Percentiles rank a stretch among this genome's conserved stretches.
Evolutionary conservation across 2,113 vertebrate species (phyloP).

Genomic region (Saguinus midas): DNA sequence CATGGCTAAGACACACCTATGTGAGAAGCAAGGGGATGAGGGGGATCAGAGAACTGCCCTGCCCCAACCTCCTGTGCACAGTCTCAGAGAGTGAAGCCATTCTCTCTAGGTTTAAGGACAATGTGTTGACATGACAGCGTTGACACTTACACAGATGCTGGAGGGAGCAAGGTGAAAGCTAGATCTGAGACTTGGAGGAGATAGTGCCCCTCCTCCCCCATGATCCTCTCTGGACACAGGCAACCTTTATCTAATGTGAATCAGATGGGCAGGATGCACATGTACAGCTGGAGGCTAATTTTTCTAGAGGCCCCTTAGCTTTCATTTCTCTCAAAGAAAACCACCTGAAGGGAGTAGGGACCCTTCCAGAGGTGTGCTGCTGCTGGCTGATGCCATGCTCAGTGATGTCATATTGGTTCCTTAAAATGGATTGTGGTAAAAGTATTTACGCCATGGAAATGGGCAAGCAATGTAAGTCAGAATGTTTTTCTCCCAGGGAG

Average conservation of each 20-base stretch:
- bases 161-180: background rate
- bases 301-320: background rate
- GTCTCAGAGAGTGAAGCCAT: background rate
- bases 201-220: background rate
- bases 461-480: background rate
- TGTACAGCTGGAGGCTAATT: background rate
- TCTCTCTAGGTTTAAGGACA: background rate
- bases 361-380: background rate
- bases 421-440: background rate
- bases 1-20: background rate
- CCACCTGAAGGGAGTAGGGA: rapidly evolving
- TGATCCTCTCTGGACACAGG: background rate
- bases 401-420: rapidly evolving
- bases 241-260: background rate
- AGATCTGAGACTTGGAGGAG: background rate
- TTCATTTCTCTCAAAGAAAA: background rate
- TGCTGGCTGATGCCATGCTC: rapidly evolving
- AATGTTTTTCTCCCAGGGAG: background rate
- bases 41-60: background rate
- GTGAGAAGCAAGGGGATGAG: background rate
- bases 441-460: background rate
- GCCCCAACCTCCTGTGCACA: background rate
- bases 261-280: background rate
- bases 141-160: background rate
- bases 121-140: background rate